phyloP scores from a whole-genome alignment of 2,888 invertebrate genomes.

The Calephelis perditalis region DNA sequence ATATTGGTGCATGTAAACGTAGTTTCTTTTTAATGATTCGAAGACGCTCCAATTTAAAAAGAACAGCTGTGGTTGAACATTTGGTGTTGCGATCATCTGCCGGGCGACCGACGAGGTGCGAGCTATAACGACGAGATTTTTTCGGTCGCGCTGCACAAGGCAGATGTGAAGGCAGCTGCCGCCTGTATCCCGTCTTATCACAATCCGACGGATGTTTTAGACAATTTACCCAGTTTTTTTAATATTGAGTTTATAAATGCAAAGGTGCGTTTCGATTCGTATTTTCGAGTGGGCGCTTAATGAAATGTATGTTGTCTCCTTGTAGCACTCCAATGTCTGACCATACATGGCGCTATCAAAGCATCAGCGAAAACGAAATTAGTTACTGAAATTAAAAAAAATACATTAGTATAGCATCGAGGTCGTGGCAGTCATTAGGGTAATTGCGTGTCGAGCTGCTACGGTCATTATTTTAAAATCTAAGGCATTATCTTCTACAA shows the following conservation, averaged over 20 bases:
- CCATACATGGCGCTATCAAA: no score
- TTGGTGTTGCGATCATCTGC: slow-evolving; percentile 29
- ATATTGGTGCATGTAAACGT: no score
- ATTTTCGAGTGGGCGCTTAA: not conserved
- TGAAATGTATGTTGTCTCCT: no score
- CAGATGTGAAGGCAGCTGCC: slow-evolving; percentile 71
- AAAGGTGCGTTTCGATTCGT: slow-evolving; percentile 12
- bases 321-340: no score
- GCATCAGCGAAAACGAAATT: no score
- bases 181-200: slow-evolving; percentile 52
- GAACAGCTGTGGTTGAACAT: slow-evolving; percentile 26
- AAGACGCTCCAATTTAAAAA: slow-evolving; percentile 25
- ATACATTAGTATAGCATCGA: not conserved
- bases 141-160: slow-evolving; percentile 29
- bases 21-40: slow-evolving; percentile 8
- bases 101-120: slow-evolving; percentile 25
- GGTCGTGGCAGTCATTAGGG: slow-evolving; percentile 7
- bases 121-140: slow-evolving; percentile 33
- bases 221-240: slow-evolving; percentile 34
- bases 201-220: slow-evolving; percentile 47
- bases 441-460: no score
- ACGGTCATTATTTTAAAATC: no score
- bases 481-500: no score
- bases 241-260: slow-evolving; percentile 11
- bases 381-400: no score